Conservation (phyloP, 2,888 invertebrate species). For the Linyphia triangularis region DNA sequence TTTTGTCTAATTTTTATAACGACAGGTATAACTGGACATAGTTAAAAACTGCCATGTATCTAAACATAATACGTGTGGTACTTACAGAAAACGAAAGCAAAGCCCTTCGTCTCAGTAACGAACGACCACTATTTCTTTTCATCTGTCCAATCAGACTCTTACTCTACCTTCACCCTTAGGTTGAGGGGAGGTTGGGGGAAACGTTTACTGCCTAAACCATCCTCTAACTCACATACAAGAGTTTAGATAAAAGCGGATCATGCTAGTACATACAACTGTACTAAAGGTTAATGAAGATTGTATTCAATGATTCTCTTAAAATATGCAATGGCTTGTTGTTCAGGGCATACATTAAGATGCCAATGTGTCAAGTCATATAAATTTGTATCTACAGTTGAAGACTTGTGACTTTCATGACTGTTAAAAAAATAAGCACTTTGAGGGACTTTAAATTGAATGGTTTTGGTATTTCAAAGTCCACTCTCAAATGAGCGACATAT, state of each 20-base stretch:
- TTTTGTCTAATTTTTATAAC: too few relatives aligned
- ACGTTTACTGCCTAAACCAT: neutral
- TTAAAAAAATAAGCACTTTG: neutral
- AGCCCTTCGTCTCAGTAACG: neutral
- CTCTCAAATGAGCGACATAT: too few relatives aligned
- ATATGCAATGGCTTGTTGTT: neutral
- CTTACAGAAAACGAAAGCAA: constrained; percentile 3
- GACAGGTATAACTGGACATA: neutral
- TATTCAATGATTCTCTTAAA: too few relatives aligned
- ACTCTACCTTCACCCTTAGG: neutral
- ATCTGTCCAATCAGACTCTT: neutral
- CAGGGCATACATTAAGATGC: too few relatives aligned
- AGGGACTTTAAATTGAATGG: neutral
- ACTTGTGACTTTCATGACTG: neutral
- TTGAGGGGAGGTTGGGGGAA: neutral
- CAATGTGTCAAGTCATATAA: too few relatives aligned
- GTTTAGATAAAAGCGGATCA: neutral
- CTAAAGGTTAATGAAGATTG: neutral
- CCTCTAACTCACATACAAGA: neutral
- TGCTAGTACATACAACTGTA: neutral
- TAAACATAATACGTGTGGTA: neutral
- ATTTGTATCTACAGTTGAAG: neutral
- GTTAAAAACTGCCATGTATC: neutral
- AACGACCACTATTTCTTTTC: neutral
- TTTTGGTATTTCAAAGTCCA: too few relatives aligned